Evolutionary conservation across 2,113 vertebrate species (phyloP), one percentile per base, ranked within the genome.

Genomic region (Egretta garzetta): DNA sequence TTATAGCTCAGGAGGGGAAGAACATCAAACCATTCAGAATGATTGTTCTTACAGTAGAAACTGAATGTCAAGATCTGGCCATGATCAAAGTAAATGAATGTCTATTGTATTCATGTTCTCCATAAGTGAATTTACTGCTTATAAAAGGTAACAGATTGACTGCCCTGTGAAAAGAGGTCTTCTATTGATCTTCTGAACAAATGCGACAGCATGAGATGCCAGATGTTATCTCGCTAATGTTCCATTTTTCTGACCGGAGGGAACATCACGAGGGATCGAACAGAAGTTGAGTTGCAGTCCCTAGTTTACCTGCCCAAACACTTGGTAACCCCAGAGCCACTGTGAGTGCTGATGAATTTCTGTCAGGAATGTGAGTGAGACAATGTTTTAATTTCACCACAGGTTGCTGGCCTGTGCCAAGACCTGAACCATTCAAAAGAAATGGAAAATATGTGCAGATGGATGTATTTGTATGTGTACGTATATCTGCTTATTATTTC

Each of bases 41-140:
- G 52, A 56, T 45, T 87, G 33, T 45, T 66, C 53, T 91, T 80
- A 66, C 68, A 79, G 80, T 23, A 72, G 53, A 91, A 93, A 96
- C 32, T 22, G 93, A 92, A 96, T 96, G 91, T 90, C 91, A 94
- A 66, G 86, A 60, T 80, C 52, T 30, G 58, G 2, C 88, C 89
- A 77, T 39, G 80, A 96, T 87, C 76, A 94, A 89, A 96, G 86
- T 45, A 72, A 94, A 86, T 70, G 1, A 84, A 89, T 91, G 96
- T 75, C 76, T 81, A 41, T 75, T 89, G 72, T 97, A 73, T 89
- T 71, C 33, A 28, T 72, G 47, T 28, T 74, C 64, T 76, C 89
- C 45, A 32, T 88, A 87, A 79, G 73, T 86, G 80, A 93, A 95
- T 95, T 89, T 91, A 16, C 49, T 63, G 56, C 52, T 86, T 72